These are phyloP conservation scores for Brachionus koreanus DNA, from an alignment of 1,140 invertebrate species.

Conservation along the genomic window DNA sequence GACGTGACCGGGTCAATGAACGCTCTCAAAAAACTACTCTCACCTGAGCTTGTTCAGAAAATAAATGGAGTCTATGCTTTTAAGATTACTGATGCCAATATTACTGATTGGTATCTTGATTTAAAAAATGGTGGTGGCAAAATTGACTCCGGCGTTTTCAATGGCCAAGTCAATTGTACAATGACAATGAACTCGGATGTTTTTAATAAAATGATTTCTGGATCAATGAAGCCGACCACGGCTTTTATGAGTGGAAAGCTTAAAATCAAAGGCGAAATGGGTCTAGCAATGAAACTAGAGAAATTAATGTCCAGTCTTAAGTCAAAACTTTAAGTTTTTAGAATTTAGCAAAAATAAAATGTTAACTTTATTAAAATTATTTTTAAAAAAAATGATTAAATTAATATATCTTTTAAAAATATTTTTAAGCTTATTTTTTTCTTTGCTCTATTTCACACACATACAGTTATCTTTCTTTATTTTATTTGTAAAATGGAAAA, in stretches of 20 bases:
- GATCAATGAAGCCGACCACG: slow-evolving; percentile 78
- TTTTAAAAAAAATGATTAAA: too few species aligned
- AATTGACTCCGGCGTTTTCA: slow-evolving; percentile 72
- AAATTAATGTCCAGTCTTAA: slow-evolving; percentile 63
- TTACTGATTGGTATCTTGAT: slow-evolving; percentile 74
- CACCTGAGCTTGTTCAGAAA: slow-evolving; percentile 71
- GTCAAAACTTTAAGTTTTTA: slow-evolving; percentile 4
- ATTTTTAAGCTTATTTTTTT: too few species aligned
- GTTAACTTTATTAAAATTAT: neutral
- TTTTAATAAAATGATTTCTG: slow-evolving; percentile 64
- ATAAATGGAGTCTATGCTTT: slow-evolving; percentile 82
- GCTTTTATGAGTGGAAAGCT: slow-evolving; percentile 95
- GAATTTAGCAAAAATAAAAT: neutral
- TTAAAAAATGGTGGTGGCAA: slow-evolving; percentile 77
- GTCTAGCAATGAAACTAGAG: slow-evolving; percentile 91
- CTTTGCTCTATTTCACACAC: too few species aligned
- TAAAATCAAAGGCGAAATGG: slow-evolving; percentile 85
- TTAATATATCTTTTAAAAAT: too few species aligned
- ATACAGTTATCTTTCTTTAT: too few species aligned
- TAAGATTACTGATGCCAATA: slow-evolving; percentile 75
- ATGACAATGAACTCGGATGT: slow-evolving; percentile 72
- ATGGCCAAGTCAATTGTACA: slow-evolving; percentile 69
- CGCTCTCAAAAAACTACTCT: slow-evolving; percentile 66
- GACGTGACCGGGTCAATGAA: slow-evolving; percentile 67
- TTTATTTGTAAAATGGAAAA: too few species aligned